phyloP scores from a whole-genome alignment of 2,797 vertebrate species.

The Tympanoctomys barrerae region DNA sequence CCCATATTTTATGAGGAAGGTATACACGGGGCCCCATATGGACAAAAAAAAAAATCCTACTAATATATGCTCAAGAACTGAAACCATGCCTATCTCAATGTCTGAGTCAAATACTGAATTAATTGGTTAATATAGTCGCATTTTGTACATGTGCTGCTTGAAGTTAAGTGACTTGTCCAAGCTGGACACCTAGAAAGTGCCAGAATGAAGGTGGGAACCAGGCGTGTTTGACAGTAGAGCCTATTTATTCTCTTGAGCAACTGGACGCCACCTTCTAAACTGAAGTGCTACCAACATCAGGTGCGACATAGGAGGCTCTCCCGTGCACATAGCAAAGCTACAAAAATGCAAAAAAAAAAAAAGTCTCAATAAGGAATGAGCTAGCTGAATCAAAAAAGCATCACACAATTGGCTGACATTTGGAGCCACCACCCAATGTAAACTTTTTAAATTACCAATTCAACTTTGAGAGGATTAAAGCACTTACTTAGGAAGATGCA shows the following conservation, averaged over 20 bases:
- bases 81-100: neutral
- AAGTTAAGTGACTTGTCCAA: neutral
- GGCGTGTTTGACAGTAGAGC: neutral
- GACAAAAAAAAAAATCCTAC: neutral
- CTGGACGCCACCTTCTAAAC: neutral
- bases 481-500: no score
- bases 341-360: neutral
- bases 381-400: neutral
- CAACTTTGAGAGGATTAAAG: neutral
- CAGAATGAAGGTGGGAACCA: neutral
- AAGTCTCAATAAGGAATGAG: neutral
- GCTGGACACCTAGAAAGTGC: neutral
- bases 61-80: neutral
- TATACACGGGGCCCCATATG: neutral
- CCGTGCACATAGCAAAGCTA: neutral
- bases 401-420: neutral
- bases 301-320: neutral
- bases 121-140: neutral
- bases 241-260: neutral
- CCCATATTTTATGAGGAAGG: neutral
- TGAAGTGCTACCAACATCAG: neutral
- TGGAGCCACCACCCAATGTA: slow-evolving; percentile 25
- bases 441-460: neutral
- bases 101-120: neutral
- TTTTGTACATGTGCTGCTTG: neutral